Base-by-base conservation (phyloP, 2,888 invertebrate genomes). In the Tuta absoluta region DNA sequence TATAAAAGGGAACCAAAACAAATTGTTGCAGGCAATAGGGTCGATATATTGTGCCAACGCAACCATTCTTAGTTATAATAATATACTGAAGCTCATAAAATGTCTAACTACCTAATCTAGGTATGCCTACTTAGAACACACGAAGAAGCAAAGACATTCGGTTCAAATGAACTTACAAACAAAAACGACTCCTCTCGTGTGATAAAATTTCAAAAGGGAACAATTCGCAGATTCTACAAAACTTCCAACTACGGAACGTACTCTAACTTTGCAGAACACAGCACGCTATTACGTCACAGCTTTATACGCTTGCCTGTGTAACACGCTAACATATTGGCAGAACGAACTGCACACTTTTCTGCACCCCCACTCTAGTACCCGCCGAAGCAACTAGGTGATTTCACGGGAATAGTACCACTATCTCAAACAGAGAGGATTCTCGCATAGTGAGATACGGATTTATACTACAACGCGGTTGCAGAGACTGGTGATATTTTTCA, bases 371-470 rank as follows among this genome's bases (percentile, higher is more conserved):
- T 33, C 33, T 45, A 45, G 51, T 53, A 53, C 51, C 10, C 14
- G 7, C 10, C 19, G 19, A 53, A 24, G 23, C 51, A 53, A 53
- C 51, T 53, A 53, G 51, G 57, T 59, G 59, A 41, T 59, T 59
- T 38, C 56, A 33, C 28, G n/a, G 19, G n/a, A 56, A 56, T 56
- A 17, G 56, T 17, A 17, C 56, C 56, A 24, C 28, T 56, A 56
- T 24, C 56, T 56, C 56, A 56, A 33, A 56, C n/a, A 56, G 56
- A 56, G 56, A 33, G 45, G 45, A n/a, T 28, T 37, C 57, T 28
- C 37, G 33, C 37, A 57, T n/a, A 28, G 57, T n/a, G 57, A 57
- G 57, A 17, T 57, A 57, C 33, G 33, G 57, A 37, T 57, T 57
- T 57, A 57, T 57, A 37, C 57, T 19, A 57, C 17, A 24, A 24